phyloP scores from a whole-genome alignment of 2,797 vertebrate genomes.

The Enteromius unitaeniatus region DNA sequence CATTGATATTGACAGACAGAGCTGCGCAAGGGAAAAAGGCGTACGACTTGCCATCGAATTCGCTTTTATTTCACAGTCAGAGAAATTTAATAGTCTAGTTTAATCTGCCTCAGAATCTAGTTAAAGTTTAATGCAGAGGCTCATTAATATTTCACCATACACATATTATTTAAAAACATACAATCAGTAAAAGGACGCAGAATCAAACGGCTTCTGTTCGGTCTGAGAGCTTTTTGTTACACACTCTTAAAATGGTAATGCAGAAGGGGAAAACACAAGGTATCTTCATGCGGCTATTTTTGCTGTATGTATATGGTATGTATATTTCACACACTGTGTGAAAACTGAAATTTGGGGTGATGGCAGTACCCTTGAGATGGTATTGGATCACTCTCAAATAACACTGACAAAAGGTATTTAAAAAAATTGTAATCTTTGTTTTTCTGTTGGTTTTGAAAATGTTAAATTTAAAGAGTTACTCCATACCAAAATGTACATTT shows the following conservation, averaged over 20 bases:
- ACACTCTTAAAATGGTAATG: not conserved
- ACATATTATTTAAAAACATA: constrained; percentile 52
- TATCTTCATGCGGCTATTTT: not conserved
- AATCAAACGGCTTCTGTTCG: not conserved
- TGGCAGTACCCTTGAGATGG: not conserved
- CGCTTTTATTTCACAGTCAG: constrained; percentile 49
- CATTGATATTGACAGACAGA: constrained; percentile 25
- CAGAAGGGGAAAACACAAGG: not conserved
- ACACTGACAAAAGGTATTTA: not conserved
- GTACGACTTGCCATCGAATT: constrained; percentile 18
- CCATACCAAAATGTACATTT: too few relatives aligned
- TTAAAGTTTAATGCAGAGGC: constrained; percentile 48
- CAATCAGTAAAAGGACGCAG: constrained; percentile 27
- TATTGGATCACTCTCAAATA: not conserved
- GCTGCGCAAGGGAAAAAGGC: not conserved
- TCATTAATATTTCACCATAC: constrained; percentile 49
- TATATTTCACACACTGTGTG: not conserved
- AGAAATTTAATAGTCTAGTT: constrained; percentile 50
- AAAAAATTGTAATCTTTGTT: not conserved
- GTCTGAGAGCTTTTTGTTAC: not conserved
- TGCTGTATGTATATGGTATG: too few relatives aligned
- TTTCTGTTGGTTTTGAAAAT: not conserved
- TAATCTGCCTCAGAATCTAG: constrained; percentile 51
- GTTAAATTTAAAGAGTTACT: not conserved
- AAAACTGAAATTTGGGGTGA: not conserved